Evolutionary conservation across 2,888 invertebrate genomes (phyloP).

Genomic region (Drosophila flavopinicola): DNA sequence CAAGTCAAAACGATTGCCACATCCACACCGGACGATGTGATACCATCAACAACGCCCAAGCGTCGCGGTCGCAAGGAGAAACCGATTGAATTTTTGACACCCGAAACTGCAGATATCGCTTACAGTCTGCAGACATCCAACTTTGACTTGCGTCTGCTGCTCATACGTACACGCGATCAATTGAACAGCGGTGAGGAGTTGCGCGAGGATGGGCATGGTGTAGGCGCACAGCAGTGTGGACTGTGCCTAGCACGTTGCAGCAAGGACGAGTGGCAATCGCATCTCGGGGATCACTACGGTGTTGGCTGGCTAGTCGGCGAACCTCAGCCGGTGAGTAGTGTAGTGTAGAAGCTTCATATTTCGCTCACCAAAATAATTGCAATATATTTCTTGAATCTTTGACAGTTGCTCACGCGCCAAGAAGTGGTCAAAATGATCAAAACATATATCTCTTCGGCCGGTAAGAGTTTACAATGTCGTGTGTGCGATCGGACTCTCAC

Average conservation of each 20-base stretch:
- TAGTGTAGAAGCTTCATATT: too few species aligned
- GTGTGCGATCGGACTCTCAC: conserved; percentile 70
- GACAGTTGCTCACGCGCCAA: conserved; percentile 60
- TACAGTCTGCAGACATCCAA: conserved; percentile 5
- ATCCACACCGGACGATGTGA: neutral
- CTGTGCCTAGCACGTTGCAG: conserved; percentile 73
- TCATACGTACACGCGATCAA: conserved; percentile 77
- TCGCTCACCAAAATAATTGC: neutral
- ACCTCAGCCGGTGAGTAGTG: conserved; percentile 60
- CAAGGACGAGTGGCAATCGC: conserved; percentile 63
- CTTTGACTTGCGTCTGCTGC: conserved; percentile 75
- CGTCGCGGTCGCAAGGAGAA: conserved; percentile 33
- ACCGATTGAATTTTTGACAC: neutral
- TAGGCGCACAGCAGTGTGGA: conserved; percentile 75
- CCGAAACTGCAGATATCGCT: neutral
- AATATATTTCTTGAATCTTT: neutral
- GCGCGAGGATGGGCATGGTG: conserved; percentile 48
- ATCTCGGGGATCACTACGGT: conserved; percentile 81
- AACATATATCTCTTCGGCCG: conserved; percentile 54
- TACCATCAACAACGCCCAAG: conserved; percentile 11
- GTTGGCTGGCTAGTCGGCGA: conserved; percentile 80
- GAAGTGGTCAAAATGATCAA: conserved; percentile 59
- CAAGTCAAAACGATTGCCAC: neutral
- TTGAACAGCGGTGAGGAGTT: conserved; percentile 68
- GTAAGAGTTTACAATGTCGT: conserved; percentile 72